Percentiles rank a stretch among this genome's conserved stretches.
Conservation (phyloP, 1,140 invertebrate genomes). For the Hirudo medicinalis region DNA sequence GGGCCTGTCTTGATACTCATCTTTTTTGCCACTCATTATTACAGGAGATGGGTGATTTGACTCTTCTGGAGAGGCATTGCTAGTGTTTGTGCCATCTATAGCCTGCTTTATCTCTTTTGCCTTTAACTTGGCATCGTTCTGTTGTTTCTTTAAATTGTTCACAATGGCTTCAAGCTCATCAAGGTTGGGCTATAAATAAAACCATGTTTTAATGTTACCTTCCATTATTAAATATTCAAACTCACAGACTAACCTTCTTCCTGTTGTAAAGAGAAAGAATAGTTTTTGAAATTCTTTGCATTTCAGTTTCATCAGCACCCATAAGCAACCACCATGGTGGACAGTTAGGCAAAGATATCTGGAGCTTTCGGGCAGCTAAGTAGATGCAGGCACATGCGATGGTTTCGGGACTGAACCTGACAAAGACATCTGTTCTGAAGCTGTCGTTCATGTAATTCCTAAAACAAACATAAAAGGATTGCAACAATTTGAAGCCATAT, state of each 20-base stretch:
- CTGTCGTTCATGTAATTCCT: constrained; percentile 99
- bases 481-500: no score
- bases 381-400: constrained; percentile 98
- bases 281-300: constrained; percentile 67
- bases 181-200: constrained; percentile 49
- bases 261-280: constrained; percentile 68
- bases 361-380: constrained; percentile 70
- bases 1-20: neutral
- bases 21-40: constrained; percentile 7
- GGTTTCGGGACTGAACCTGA: constrained; percentile 85
- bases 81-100: neutral
- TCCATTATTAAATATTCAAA: neutral
- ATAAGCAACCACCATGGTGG: constrained; percentile 80
- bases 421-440: constrained; percentile 85
- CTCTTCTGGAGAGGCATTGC: constrained; percentile 2
- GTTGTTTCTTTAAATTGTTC: constrained; percentile 57
- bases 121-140: constrained; percentile 60
- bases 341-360: constrained; percentile 64
- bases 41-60: neutral
- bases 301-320: constrained; percentile 63
- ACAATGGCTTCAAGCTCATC: constrained; percentile 62
- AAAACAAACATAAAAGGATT: neutral
- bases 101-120: constrained; percentile 34
- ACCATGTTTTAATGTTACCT: neutral
- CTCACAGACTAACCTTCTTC: constrained; percentile 31